Base-by-base conservation (phyloP, 1,140 invertebrate species). In the Drosophila carrolli region DNA sequence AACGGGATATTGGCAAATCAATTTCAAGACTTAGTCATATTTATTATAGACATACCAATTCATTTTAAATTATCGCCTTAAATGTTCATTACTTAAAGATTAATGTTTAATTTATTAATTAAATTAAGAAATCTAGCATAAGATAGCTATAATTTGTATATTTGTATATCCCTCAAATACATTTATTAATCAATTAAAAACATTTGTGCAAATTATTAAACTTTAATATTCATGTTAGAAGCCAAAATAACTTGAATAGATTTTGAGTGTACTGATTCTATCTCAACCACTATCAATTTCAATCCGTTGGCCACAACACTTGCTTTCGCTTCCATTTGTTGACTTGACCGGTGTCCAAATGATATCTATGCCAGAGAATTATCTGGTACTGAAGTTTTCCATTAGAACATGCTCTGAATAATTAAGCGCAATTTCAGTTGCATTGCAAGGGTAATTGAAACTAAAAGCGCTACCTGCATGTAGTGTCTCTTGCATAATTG, bases 341-440 rank as follows among this genome's bases (percentile, higher is more conserved):
- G 16, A 27, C 46, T 51, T 48, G 57, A 41, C 60, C 27, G 6
- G n/a, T 10, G 14, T 35, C 9, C 38, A 38, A 29, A 11, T 57
- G 44, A 43, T 55, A 65, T 70, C 73, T 62, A 59, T 75, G 67
- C 38, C 67, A 67, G 5, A 41, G 23, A 9, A 50, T 5, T 35
- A 10, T 11, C 38, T 13, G 16, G 23, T 4, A 11, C 27, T 29
- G 4, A 66, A 66, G 46, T 67, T 43, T 40, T 19, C 56, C 41
- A 77, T 65, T 81, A 51, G 50, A 58, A 35, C 29, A 32, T 38
- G 38, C 59, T 44, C 40, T 73, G 48, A 73, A 85, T 84, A 75
- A 73, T 80, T 68, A 51, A 76, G 38, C 37, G 10, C 51, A 57
- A 37, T 74, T 68, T 57, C 48, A 19, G 47, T 23, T 55, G 47